These are phyloP conservation scores for Octodon degus DNA, from an alignment of 2,113 vertebrate genomes.

Conservation along the genomic window DNA sequence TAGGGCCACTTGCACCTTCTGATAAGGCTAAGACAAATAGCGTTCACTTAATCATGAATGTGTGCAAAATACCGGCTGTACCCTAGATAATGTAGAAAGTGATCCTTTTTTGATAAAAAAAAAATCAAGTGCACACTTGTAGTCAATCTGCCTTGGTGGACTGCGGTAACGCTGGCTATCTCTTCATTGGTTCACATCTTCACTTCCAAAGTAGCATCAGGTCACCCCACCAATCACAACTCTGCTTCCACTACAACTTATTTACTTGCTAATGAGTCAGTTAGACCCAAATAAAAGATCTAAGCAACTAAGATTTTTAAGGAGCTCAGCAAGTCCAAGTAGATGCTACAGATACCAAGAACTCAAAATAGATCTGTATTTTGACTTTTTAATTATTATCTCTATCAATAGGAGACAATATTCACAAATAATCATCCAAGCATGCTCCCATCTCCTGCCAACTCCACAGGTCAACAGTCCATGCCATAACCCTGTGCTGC, in stretches of 20 bases:
- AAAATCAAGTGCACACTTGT: neutral
- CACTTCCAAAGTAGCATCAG: neutral
- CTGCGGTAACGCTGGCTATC: neutral
- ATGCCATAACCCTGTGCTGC: neutral
- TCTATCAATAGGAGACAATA: neutral
- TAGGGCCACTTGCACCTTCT: neutral
- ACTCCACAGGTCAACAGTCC: neutral
- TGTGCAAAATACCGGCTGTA: neutral
- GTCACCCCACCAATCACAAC: neutral
- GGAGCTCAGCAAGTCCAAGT: neutral
- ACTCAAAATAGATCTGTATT: neutral
- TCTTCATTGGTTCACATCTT: neutral
- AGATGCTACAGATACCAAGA: neutral
- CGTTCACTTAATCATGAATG: neutral
- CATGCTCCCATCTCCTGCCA: neutral
- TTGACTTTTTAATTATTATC: neutral
- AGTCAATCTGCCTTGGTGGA: neutral
- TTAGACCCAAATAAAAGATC: neutral
- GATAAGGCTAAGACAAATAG: neutral
- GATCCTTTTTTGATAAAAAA: neutral
- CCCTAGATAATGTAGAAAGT: neutral
- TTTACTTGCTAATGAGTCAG: neutral
- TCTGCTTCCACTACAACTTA: neutral
- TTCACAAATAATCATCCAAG: neutral
- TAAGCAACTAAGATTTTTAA: neutral